phyloP scores from a whole-genome alignment of 2,888 invertebrate genomes.

The Brachypterus glaber region DNA sequence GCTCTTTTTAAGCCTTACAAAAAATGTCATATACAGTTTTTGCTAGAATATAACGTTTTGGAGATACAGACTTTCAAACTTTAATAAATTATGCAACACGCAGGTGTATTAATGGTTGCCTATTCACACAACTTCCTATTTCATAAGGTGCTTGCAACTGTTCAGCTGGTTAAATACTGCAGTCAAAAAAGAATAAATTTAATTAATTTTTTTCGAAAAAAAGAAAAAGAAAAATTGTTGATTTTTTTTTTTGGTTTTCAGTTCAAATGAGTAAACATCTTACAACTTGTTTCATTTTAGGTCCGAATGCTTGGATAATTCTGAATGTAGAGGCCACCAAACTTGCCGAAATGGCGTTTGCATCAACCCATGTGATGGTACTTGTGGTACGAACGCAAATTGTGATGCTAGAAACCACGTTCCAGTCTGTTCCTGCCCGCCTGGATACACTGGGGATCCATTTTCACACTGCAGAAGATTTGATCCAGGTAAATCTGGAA shows the following conservation, averaged over 20 bases:
- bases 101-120: too few relatives aligned
- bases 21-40: too few relatives aligned
- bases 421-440: conserved; percentile 68
- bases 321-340: conserved; percentile 63
- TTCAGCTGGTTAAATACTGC: too few relatives aligned
- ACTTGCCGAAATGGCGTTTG: conserved; percentile 70
- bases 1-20: too few relatives aligned
- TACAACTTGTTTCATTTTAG: conserved; percentile 20
- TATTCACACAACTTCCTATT: too few relatives aligned
- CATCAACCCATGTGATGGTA: conserved; percentile 66
- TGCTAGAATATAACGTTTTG: too few relatives aligned
- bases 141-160: too few relatives aligned
- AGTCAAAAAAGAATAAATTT: conserved; percentile 47
- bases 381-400: conserved; percentile 66
- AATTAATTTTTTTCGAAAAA: conserved; percentile 40
- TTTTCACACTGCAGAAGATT: conserved; percentile 60
- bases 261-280: too few relatives aligned
- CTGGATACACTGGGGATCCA: conserved; percentile 72
- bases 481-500: conserved; percentile 70
- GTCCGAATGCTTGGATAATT: conserved; percentile 50
- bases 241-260: conserved; percentile 4
- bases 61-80: too few relatives aligned
- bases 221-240: conserved; percentile 2
- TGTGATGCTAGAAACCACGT: conserved; percentile 71
- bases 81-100: too few relatives aligned